phyloP scores from a whole-genome alignment of 2,113 vertebrate genomes.

The Percina caprodes region DNA sequence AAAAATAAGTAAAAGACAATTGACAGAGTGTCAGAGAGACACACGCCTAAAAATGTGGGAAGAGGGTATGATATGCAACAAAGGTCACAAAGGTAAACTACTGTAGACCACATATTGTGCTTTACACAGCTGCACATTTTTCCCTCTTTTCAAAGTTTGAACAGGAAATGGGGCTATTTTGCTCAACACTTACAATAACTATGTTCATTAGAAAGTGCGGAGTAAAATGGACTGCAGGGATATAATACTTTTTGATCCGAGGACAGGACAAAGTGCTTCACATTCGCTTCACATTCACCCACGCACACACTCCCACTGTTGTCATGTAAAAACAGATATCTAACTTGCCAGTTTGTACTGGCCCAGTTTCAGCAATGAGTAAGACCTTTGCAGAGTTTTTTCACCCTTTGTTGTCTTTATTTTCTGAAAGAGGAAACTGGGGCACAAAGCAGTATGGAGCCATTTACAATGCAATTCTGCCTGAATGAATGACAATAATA shows the following conservation, averaged over 20 bases:
- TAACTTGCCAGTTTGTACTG: constrained; percentile 22
- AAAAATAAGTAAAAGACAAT: too few relatives aligned
- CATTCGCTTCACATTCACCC: not conserved
- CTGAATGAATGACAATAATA: constrained; percentile 37
- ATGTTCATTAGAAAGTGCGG: too few relatives aligned
- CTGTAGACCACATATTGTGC: not conserved
- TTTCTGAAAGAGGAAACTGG: constrained; percentile 57
- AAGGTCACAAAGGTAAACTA: not conserved
- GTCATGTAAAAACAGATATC: not conserved
- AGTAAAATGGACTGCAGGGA: not conserved
- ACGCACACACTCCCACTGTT: not conserved
- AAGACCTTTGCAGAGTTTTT: constrained; percentile 21
- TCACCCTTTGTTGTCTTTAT: constrained; percentile 49
- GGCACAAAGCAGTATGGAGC: constrained; percentile 60
- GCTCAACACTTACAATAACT: too few relatives aligned
- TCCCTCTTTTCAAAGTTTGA: not conserved
- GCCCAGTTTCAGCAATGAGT: constrained; percentile 40
- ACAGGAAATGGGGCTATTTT: not conserved
- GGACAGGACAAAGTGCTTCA: constrained; percentile 16
- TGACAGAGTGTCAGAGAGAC: not conserved
- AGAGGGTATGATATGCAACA: not conserved
- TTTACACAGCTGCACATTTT: not conserved
- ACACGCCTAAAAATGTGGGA: not conserved
- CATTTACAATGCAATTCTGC: constrained; percentile 66
- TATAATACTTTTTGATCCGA: not conserved